Percentiles rank a stretch among this genome's conserved stretches.
These are phyloP conservation scores for Amblyraja radiata DNA, from an alignment of 2,797 vertebrate genomes.

Conservation along the genomic window DNA sequence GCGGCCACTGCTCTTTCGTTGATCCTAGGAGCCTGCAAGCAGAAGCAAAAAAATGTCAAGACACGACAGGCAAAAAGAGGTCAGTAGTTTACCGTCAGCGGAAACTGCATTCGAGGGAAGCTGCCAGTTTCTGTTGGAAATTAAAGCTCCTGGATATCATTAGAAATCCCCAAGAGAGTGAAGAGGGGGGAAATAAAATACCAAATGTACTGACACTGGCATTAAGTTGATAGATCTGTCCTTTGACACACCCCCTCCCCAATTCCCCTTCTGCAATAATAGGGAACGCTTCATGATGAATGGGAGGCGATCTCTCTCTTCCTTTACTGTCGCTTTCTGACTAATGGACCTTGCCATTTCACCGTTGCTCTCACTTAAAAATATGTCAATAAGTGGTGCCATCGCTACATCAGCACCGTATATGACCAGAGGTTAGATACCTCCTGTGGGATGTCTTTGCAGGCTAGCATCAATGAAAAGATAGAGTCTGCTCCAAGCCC, in stretches of 20 bases:
- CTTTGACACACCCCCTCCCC: background rate
- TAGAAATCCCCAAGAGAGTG: background rate
- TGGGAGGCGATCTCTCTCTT: background rate
- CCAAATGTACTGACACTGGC: background rate
- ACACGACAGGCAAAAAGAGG: background rate
- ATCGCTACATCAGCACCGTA: too few relatives aligned
- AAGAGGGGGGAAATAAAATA: background rate
- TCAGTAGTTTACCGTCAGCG: background rate
- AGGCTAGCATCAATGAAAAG: background rate
- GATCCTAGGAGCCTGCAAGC: background rate
- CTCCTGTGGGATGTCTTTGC: background rate
- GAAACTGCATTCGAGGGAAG: background rate
- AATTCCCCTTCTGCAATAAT: background rate
- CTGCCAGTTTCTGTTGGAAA: background rate
- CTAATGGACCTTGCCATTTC: background rate
- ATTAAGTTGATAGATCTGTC: background rate
- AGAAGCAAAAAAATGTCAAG: background rate
- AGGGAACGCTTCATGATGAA: background rate
- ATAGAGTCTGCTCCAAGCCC: background rate
- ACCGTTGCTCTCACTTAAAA: background rate
- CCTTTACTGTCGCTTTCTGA: constrained; percentile 1
- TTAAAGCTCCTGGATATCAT: background rate
- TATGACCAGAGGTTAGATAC: background rate
- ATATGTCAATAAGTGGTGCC: background rate
- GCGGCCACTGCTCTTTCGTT: background rate